phyloP scores from a whole-genome alignment of 2,113 vertebrate genomes.

The Apodemus sylvaticus region DNA sequence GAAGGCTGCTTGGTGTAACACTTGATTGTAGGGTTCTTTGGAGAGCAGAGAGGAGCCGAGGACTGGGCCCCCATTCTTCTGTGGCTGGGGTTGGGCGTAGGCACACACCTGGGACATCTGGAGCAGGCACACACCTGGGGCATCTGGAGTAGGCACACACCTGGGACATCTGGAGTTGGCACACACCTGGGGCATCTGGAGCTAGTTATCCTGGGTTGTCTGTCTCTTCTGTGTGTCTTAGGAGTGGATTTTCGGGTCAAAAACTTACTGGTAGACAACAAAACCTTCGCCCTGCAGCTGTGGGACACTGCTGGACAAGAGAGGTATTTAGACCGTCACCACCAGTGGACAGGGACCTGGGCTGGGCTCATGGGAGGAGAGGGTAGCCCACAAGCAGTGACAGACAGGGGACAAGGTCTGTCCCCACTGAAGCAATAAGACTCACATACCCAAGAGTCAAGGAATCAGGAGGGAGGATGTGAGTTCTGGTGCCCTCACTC shows the following conservation, averaged over 20 bases:
- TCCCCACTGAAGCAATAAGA: background rate
- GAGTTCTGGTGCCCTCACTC: background rate
- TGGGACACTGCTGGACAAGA: constrained; percentile 99
- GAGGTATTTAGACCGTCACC: constrained; percentile 83
- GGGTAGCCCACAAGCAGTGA: background rate
- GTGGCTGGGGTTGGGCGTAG: background rate
- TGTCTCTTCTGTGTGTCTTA: constrained; percentile 76
- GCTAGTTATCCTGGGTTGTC: too few relatives aligned
- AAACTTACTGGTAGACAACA: constrained; percentile 89
- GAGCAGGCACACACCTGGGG: too few relatives aligned
- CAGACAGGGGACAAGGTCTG: background rate
- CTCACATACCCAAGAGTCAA: too few relatives aligned
- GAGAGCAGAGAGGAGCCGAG: background rate
- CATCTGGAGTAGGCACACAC: too few relatives aligned
- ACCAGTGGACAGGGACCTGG: fast-evolving
- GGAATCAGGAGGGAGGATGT: background rate
- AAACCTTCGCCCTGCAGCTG: constrained; percentile 88
- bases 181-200: background rate
- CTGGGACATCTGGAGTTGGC: too few relatives aligned
- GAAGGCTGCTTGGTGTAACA: background rate
- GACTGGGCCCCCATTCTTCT: too few relatives aligned
- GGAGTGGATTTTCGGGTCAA: constrained; percentile 92
- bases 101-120: background rate
- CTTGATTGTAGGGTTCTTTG: background rate
- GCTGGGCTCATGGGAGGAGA: background rate